Evolutionary conservation across 2,888 invertebrate species (phyloP).

Genomic region (Cephus nigrinus): DNA sequence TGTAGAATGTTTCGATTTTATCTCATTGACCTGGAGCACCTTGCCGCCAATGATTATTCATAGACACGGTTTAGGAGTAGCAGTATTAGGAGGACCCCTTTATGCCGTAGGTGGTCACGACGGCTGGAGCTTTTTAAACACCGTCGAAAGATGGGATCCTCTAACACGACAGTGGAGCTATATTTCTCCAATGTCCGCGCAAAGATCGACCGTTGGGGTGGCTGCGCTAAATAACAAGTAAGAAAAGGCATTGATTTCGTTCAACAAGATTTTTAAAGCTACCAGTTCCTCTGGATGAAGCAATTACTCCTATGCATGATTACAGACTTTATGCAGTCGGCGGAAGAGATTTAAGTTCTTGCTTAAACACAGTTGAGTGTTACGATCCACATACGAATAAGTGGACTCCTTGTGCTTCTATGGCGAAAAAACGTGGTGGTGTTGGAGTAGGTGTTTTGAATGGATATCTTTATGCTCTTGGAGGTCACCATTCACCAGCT

Average conservation of each 20-base stretch:
- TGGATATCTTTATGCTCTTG: constrained; percentile 90
- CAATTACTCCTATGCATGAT: not conserved
- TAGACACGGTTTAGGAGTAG: constrained; percentile 81
- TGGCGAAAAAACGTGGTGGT: constrained; percentile 87
- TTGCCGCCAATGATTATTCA: constrained; percentile 92
- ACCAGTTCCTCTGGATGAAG: not conserved
- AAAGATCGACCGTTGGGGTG: constrained; percentile 91
- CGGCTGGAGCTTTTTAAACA: constrained; percentile 94
- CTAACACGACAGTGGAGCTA: constrained; percentile 88
- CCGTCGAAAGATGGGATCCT: constrained; percentile 94
- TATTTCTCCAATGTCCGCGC: constrained; percentile 89
- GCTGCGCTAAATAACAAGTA: constrained; percentile 83
- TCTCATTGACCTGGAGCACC: constrained; percentile 82
- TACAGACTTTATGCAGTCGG: constrained; percentile 89
- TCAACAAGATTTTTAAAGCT: not conserved
- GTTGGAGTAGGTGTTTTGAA: constrained; percentile 91
- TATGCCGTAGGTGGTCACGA: constrained; percentile 97
- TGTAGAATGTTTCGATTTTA: constrained; percentile 90
- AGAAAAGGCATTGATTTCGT: constrained; percentile 25
- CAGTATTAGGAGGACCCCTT: constrained; percentile 84
- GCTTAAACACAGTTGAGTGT: constrained; percentile 90
- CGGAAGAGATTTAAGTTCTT: constrained; percentile 91
- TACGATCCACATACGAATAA: constrained; percentile 79
- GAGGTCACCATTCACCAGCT: constrained; percentile 94
- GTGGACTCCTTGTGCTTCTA: constrained; percentile 88